Conservation (phyloP, 2,797 vertebrate genomes). For the Morelia viridis region DNA sequence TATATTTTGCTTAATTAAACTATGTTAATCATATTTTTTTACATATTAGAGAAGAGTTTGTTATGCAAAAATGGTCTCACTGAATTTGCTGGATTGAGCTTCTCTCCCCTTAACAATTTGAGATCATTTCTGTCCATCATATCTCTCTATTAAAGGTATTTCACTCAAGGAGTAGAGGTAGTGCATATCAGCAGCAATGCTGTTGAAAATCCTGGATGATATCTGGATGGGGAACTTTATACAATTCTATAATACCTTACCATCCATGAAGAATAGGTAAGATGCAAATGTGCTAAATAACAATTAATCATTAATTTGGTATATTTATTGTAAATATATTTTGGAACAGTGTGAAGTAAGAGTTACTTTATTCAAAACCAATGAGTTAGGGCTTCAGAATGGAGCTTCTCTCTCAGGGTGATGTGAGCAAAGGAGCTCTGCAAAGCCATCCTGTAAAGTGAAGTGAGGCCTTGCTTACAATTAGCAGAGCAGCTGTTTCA, state of each 20-base stretch:
- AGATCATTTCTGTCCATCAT: background rate
- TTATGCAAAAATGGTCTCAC: background rate
- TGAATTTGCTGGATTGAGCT: background rate
- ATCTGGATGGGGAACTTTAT: background rate
- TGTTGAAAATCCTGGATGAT: background rate
- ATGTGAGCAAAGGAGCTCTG: background rate
- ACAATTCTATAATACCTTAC: background rate
- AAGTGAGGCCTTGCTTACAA: background rate
- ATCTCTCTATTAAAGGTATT: background rate
- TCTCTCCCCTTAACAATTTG: background rate
- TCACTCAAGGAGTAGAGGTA: background rate
- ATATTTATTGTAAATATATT: background rate
- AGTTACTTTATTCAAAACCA: background rate
- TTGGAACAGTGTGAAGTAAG: background rate
- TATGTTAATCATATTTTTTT: constrained; percentile 41
- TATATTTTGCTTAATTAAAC: constrained; percentile 38
- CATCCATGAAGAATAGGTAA: background rate
- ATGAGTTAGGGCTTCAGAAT: background rate
- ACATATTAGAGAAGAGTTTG: background rate
- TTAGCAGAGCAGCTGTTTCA: background rate
- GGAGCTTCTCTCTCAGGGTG: background rate
- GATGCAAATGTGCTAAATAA: background rate
- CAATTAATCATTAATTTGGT: background rate
- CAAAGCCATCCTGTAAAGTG: background rate
- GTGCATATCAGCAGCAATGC: background rate